phyloP scores from a whole-genome alignment of 2,797 vertebrate species.

The Poeciliopsis turneri region DNA sequence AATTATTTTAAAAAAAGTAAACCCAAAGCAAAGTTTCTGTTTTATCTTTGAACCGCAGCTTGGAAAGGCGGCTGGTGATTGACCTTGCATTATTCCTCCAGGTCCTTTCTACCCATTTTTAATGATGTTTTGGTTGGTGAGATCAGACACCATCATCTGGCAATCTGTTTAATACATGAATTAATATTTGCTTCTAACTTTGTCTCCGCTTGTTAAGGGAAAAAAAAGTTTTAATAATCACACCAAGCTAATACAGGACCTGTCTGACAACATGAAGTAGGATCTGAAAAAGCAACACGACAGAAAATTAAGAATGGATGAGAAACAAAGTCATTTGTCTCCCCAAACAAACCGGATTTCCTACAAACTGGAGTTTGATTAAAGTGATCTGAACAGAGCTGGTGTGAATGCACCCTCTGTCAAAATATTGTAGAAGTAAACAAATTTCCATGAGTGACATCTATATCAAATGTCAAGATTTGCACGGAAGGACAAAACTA shows the following conservation, averaged over 20 bases:
- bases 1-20: neutral
- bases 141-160: neutral
- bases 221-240: neutral
- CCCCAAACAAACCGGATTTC: too few species aligned
- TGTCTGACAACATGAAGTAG: neutral
- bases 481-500: too few species aligned
- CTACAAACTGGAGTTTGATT: too few species aligned
- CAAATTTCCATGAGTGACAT: too few species aligned
- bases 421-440: too few species aligned
- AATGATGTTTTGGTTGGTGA: neutral
- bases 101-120: neutral
- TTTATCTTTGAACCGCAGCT: neutral
- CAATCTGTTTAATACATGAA: neutral
- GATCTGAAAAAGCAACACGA: neutral
- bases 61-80: neutral
- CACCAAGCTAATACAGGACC: neutral
- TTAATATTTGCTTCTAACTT: neutral
- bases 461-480: too few species aligned
- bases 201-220: neutral
- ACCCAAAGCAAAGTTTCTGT: neutral
- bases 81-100: conserved; percentile 3
- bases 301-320: neutral
- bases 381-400: too few species aligned
- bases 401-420: too few species aligned
- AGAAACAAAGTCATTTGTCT: neutral